phyloP scores from a whole-genome alignment of 64 coral and sea anemone species.

The Montipora efflorescens region DNA sequence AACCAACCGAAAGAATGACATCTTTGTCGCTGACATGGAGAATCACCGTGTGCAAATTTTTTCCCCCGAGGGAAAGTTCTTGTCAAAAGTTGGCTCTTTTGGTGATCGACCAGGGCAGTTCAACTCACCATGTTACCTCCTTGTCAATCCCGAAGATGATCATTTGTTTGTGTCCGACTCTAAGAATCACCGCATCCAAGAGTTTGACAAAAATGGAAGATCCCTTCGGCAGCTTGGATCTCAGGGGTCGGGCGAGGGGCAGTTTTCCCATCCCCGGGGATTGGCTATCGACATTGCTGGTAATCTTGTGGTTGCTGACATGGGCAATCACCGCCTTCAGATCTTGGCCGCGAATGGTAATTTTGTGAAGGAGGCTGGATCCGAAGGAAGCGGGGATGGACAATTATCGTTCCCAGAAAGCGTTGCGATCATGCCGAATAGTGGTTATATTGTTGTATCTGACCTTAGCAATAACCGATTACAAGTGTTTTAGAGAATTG shows the following conservation, averaged over 20 bases:
- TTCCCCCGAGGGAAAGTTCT: slow-evolving; percentile 91
- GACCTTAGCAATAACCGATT: slow-evolving; percentile 98
- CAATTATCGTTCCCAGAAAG: slow-evolving; percentile 99
- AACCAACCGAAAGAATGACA: slow-evolving; percentile 74
- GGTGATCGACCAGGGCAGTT: slow-evolving; percentile 85
- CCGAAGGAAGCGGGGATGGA: slow-evolving; percentile 96
- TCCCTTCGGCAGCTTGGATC: slow-evolving; percentile 69
- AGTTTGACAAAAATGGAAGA: slow-evolving; percentile 94
- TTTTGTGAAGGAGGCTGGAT: slow-evolving; percentile 91
- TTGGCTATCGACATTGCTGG: slow-evolving; percentile 93
- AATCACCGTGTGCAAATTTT: slow-evolving; percentile 95
- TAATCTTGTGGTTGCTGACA: slow-evolving; percentile 92
- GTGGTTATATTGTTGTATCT: slow-evolving; percentile 98
- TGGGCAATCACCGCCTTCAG: slow-evolving; percentile 98
- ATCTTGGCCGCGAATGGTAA: slow-evolving; percentile 82
- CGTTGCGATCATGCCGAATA: slow-evolving; percentile 98
- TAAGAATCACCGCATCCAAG: slow-evolving; percentile 96
- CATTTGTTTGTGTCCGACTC: slow-evolving; percentile 91
- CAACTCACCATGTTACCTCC: slow-evolving; percentile 89
- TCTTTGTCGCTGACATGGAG: slow-evolving; percentile 98
- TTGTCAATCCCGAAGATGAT: slow-evolving; percentile 86
- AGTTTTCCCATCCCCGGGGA: slow-evolving; percentile 97
- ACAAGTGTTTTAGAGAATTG: slow-evolving; percentile 80
- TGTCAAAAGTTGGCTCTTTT: slow-evolving; percentile 83
- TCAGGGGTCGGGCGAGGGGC: slow-evolving; percentile 75